phyloP scores from a whole-genome alignment of 2,797 vertebrate genomes.

The Apodemus agrarius region DNA sequence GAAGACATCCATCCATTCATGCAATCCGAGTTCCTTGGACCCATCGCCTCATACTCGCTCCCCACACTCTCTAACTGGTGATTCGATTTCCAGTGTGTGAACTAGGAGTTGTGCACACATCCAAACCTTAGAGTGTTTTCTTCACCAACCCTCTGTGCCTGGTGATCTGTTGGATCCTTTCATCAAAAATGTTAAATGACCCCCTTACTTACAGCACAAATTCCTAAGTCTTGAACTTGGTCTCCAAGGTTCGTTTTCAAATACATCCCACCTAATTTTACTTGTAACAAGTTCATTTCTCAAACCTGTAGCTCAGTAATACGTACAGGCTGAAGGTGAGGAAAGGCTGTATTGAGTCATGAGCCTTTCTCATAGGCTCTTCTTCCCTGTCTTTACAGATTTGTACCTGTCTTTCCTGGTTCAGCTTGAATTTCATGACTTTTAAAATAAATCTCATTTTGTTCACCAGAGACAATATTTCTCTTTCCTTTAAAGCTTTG shows the following conservation, averaged over 20 bases:
- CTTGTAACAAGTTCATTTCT: neutral
- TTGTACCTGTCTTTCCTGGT: neutral
- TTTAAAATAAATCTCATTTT: neutral
- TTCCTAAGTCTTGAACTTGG: neutral
- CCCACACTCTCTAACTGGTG: neutral
- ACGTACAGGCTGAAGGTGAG: neutral
- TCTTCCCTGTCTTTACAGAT: neutral
- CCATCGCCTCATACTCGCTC: neutral
- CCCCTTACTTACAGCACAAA: neutral
- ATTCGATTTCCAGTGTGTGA: neutral
- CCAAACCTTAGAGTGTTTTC: neutral
- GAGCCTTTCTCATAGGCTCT: neutral
- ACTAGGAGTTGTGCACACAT: too few species aligned
- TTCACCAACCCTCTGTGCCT: neutral
- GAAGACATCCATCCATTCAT: neutral
- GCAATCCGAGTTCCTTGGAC: neutral
- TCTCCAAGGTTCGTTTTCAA: neutral
- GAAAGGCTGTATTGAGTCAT: neutral
- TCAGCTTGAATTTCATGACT: neutral
- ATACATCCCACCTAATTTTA: neutral
- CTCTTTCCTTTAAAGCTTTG: neutral
- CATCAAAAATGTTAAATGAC: neutral
- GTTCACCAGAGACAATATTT: neutral
- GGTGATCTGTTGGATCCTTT: neutral
- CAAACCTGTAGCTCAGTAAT: neutral